Percentiles rank a stretch among this genome's conserved stretches.
phyloP scores from a whole-genome alignment of 1,140 invertebrate species.

The Pseudomyrmex pallidus region DNA sequence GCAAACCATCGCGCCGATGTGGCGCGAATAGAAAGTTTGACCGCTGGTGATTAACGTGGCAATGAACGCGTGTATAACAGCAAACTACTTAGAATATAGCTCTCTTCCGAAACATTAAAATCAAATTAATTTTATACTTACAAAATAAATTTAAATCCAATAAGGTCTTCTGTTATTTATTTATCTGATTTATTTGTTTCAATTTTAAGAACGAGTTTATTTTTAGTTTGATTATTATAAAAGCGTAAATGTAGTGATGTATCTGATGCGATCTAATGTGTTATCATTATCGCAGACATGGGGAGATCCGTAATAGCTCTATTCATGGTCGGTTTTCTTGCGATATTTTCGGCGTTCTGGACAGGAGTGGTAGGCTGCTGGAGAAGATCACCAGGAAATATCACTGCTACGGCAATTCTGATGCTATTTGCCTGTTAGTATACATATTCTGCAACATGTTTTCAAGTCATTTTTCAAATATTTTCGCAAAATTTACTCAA shows the following conservation, averaged over 20 bases:
- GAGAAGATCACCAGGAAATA: conserved; percentile 96
- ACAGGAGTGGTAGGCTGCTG: conserved; percentile 96
- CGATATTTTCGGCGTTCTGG: conserved; percentile 96
- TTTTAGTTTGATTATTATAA: too few relatives aligned
- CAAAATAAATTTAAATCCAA: too few relatives aligned
- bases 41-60: not conserved
- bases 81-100: not conserved
- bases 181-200: too few relatives aligned
- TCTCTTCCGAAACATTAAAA: too few relatives aligned
- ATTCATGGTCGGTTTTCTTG: conserved; percentile 95
- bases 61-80: not conserved
- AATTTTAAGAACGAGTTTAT: too few relatives aligned
- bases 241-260: too few relatives aligned
- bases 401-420: conserved; percentile 96
- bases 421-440: conserved; percentile 94
- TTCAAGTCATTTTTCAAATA: not conserved
- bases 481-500: not conserved
- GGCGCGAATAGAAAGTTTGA: conserved; percentile 18
- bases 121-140: too few relatives aligned
- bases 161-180: too few relatives aligned
- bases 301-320: conserved; percentile 95
- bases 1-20: too few relatives aligned
- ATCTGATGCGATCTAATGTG: not conserved
- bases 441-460: conserved; percentile 71
- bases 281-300: conserved; percentile 90